Evolutionary conservation across 2,113 vertebrate genomes (phyloP), one percentile per base, ranked within the genome.

Genomic region (Gadus chalcogrammus): DNA sequence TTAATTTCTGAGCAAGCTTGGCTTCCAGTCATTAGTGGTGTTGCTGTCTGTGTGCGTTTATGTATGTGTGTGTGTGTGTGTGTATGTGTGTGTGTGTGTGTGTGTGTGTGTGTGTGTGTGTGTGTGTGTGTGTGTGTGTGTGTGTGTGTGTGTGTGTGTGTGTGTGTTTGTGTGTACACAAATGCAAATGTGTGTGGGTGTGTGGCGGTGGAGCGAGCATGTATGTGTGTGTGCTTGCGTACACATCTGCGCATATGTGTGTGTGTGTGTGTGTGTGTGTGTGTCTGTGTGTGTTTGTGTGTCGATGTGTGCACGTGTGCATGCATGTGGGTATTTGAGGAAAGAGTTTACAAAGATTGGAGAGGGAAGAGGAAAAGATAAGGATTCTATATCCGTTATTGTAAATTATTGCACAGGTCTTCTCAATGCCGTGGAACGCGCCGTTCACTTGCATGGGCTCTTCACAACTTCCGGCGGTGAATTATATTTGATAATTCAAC

Each of bases 1-100:
- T 90, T 89, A 76, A 88, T 86, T 89, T 88, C 77, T 75, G 84
- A 67, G 72, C 80, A 76, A 73, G 24, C 79, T n/a, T 76, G 78
- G 79, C 80, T 88, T 77, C 64, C 82, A 80, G 87, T 87, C 75
- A 74, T 89, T 88, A 85, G 71, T 79, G 76, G 78, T 78, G 83
- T 86, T 87, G 85, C 77, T 67, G 72, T 15, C 62, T 66, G 73
- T 79, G 75, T 64, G 53, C 11, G 42, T 48, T 7, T 13, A 9
- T 48, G 42, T 48, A 9, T 48, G 42, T 48, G 8, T 58, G 55
- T 58, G 55, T 58, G 15, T 58, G 55, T 58, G 55, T 58, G 55
- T 58, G 55, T 58, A 16, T 58, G 55, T 58, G 55, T 58, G 55
- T 58, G 55, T 58, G 15, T 58, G 55, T 58, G 55, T 58, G 55